These are phyloP conservation scores for Nephrotoma flavescens DNA, from an alignment of 2,888 invertebrate genomes.

Conservation along the genomic window DNA sequence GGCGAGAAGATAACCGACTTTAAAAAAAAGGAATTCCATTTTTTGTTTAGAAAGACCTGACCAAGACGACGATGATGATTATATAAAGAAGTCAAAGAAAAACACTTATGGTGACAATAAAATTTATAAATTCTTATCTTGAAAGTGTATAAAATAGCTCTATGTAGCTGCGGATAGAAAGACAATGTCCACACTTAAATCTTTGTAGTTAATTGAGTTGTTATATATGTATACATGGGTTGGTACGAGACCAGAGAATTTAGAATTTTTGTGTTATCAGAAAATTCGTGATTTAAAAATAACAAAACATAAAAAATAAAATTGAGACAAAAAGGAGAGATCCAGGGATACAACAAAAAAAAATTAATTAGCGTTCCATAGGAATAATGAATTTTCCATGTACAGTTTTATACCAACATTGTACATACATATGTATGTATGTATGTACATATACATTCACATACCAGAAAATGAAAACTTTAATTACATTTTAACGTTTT, in stretches of 20 bases:
- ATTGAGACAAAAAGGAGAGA: not conserved
- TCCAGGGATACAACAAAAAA: not conserved
- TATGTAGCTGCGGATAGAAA: not conserved
- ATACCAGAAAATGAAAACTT: not conserved
- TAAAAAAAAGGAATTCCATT: not conserved
- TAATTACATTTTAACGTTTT: not conserved
- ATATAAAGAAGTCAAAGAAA: not conserved
- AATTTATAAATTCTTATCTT: not conserved
- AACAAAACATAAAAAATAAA: not conserved
- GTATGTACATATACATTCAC: not conserved
- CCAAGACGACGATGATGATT: not conserved
- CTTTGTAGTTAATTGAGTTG: not conserved
- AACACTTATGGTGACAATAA: not conserved
- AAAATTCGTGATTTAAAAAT: not conserved
- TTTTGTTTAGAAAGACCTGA: not conserved
- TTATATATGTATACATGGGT: not conserved
- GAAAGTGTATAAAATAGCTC: not conserved
- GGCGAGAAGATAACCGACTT: not conserved
- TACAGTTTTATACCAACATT: not conserved
- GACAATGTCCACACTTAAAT: not conserved
- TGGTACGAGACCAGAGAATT: not conserved
- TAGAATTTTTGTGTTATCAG: not conserved
- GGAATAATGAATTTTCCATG: not conserved
- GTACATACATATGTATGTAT: not conserved
- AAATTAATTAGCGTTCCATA: not conserved